Evolutionary conservation across 2,888 invertebrate species (phyloP).

Genomic region (Hypolimnas misippus): DNA sequence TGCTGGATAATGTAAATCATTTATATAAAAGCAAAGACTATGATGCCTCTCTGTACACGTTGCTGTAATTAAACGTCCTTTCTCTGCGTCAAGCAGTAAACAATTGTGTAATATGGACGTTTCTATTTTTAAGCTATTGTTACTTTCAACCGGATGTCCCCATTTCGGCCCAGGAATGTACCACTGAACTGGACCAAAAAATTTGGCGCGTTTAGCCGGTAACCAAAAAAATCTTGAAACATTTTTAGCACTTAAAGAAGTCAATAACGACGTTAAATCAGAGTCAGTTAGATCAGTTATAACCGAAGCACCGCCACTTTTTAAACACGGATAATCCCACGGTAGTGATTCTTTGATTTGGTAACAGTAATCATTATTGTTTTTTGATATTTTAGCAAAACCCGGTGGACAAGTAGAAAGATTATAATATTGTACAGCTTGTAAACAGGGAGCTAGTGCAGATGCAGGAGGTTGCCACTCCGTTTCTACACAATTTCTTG

Average conservation of each 20-base stretch:
- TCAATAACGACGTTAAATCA: constrained; percentile 58
- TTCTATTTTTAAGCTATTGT: constrained; percentile 48
- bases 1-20: constrained; percentile 62
- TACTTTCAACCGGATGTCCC: constrained; percentile 55
- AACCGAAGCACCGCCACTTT: constrained; percentile 68
- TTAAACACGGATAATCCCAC: constrained; percentile 72
- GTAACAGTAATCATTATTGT: constrained; percentile 65
- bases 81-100: constrained; percentile 61
- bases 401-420: constrained; percentile 65
- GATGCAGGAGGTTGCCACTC: constrained; percentile 60
- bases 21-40: constrained; percentile 70
- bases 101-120: constrained; percentile 61
- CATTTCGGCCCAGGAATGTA: constrained; percentile 77
- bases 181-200: constrained; percentile 74
- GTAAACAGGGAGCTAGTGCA: constrained; percentile 58
- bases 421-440: constrained; percentile 56
- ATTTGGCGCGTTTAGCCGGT: constrained; percentile 70
- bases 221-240: constrained; percentile 73
- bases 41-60: constrained; percentile 61
- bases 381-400: constrained; percentile 59
- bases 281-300: constrained; percentile 63
- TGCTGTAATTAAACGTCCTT: constrained; percentile 56
- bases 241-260: constrained; percentile 55
- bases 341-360: constrained; percentile 54
- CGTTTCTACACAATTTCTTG: constrained; percentile 62